Percentiles rank a stretch among this genome's conserved stretches.
These are phyloP conservation scores for Cloeon dipterum DNA, from an alignment of 2,888 invertebrate species.

Conservation along the genomic window DNA sequence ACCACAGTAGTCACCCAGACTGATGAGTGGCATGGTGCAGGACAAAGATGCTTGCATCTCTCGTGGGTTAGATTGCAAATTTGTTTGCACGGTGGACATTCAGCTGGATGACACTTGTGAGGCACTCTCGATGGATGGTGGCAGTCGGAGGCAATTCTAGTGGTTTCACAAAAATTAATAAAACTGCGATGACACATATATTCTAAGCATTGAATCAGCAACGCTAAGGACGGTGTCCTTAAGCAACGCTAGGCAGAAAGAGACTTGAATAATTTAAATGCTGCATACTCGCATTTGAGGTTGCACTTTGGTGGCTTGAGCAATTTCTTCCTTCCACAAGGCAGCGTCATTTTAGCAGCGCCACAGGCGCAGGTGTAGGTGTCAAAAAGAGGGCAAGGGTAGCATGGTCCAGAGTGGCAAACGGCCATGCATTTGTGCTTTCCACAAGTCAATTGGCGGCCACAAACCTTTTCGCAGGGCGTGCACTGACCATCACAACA, in stretches of 20 bases:
- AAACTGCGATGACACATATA: too few species aligned
- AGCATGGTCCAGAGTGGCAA: slow-evolving; percentile 66
- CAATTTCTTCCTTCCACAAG: slow-evolving; percentile 46
- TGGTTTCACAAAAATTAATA: too few species aligned
- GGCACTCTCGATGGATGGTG: slow-evolving; percentile 49
- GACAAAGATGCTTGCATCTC: slow-evolving; percentile 49
- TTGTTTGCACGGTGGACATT: slow-evolving; percentile 62
- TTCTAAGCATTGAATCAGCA: background rate
- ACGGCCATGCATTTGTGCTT: slow-evolving; percentile 65
- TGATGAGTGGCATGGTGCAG: slow-evolving; percentile 48
- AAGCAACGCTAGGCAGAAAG: background rate
- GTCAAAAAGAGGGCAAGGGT: slow-evolving; percentile 52
- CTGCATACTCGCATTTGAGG: slow-evolving; percentile 37
- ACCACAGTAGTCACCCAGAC: slow-evolving; percentile 32
- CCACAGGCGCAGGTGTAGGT: slow-evolving; percentile 60
- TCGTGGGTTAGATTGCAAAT: slow-evolving; percentile 32
- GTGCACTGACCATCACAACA: slow-evolving; percentile 71
- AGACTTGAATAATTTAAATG: too few species aligned
- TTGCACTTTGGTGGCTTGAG: slow-evolving; percentile 61
- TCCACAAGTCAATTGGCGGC: slow-evolving; percentile 57
- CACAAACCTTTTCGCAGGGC: slow-evolving; percentile 65
- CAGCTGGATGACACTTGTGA: slow-evolving; percentile 62
- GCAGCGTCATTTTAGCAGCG: slow-evolving; percentile 48
- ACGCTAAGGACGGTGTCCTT: background rate
- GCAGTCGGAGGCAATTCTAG: slow-evolving; percentile 42